phyloP scores from a whole-genome alignment of 2,797 vertebrate species.

The Pagetopsis macropterus region DNA sequence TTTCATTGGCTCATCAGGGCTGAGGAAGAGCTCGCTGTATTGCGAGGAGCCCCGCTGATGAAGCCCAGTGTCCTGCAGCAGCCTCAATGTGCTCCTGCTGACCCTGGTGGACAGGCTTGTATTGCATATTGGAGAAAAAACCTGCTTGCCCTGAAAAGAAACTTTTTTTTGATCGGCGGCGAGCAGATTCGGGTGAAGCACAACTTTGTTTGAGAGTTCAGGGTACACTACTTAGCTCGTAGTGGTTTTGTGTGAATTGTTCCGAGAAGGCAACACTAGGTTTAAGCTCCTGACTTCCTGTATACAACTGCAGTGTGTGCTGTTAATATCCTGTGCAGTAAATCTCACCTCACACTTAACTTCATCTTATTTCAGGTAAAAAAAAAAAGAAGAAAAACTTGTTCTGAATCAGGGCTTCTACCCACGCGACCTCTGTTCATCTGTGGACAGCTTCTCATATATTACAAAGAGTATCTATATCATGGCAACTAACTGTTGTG shows the following conservation, averaged over 20 bases:
- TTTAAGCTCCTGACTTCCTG: slow-evolving; percentile 71
- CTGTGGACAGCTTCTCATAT: slow-evolving; percentile 72
- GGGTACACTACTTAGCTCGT: slow-evolving; percentile 62
- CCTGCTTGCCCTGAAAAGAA: slow-evolving; percentile 65
- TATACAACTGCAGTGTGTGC: slow-evolving; percentile 72
- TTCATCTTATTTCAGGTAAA: slow-evolving; percentile 78
- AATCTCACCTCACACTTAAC: slow-evolving; percentile 74
- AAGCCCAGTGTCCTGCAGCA: slow-evolving; percentile 49
- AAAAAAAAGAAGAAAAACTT: slow-evolving; percentile 43
- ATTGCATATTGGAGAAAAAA: slow-evolving; percentile 67
- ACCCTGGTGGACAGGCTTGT: slow-evolving; percentile 61
- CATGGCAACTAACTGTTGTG: slow-evolving; percentile 79
- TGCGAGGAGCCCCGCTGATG: slow-evolving; percentile 40
- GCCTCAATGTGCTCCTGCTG: slow-evolving; percentile 51
- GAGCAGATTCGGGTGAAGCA: slow-evolving; percentile 75
- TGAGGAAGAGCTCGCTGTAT: slow-evolving; percentile 53
- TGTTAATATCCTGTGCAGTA: slow-evolving; percentile 78
- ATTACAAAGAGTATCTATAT: slow-evolving; percentile 76
- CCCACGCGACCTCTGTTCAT: slow-evolving; percentile 70
- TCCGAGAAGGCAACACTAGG: slow-evolving; percentile 49
- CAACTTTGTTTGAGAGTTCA: slow-evolving; percentile 79
- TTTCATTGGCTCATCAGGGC: slow-evolving; percentile 58
- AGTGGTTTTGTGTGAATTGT: slow-evolving; percentile 57
- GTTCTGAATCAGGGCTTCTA: slow-evolving; percentile 79
- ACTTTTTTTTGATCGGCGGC: slow-evolving; percentile 45